phyloP scores from a whole-genome alignment of 2,113 vertebrate genomes.

The Empidonax alnorum region DNA sequence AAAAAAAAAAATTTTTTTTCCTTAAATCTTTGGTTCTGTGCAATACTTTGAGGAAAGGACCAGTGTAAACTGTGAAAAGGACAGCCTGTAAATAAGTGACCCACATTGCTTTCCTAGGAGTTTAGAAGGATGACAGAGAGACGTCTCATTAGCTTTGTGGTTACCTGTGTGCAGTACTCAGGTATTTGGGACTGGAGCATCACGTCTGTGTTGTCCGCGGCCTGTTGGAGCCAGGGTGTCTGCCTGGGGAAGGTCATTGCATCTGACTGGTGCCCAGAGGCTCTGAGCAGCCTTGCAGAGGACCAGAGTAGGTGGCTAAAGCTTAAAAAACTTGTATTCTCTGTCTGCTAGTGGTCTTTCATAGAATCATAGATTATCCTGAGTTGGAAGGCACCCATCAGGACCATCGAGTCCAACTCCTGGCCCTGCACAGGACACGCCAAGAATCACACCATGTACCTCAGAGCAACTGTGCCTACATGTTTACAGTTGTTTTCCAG shows the following conservation, averaged over 20 bases:
- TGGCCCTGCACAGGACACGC: not conserved
- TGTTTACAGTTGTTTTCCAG: not conserved
- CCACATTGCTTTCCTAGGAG: not conserved
- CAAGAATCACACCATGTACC: not conserved
- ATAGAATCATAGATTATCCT: not conserved
- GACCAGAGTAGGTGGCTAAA: not conserved
- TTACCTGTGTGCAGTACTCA: not conserved
- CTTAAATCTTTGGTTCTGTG: not conserved
- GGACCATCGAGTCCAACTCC: not conserved
- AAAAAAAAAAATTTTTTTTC: not conserved
- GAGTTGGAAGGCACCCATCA: not conserved
- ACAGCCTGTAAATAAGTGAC: not conserved
- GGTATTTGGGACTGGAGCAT: not conserved
- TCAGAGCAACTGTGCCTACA: not conserved
- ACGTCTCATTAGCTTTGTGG: not conserved
- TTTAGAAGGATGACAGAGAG: not conserved
- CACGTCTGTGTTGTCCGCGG: not conserved
- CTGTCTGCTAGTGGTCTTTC: not conserved
- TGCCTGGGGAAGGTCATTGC: not conserved
- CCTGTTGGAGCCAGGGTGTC: not conserved
- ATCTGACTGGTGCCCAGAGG: accelerated
- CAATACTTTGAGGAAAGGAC: not conserved
- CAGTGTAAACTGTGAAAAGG: not conserved
- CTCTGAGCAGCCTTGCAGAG: not conserved
- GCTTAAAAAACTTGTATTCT: not conserved